Evolutionary conservation across 2,888 invertebrate genomes (phyloP).

Genomic region (Microplitis deprimator): DNA sequence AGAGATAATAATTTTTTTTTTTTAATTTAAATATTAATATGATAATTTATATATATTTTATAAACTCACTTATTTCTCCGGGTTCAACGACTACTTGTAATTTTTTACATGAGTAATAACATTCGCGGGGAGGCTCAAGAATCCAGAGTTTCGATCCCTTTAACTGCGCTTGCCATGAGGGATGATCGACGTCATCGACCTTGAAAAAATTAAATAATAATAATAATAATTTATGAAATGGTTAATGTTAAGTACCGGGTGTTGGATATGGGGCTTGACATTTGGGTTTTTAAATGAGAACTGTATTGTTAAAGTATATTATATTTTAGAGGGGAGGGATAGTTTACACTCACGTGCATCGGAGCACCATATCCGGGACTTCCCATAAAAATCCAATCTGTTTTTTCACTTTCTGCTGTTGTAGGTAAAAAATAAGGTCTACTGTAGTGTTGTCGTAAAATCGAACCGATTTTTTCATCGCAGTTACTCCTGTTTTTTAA

Average conservation of each 20-base stretch:
- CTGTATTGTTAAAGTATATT: no score
- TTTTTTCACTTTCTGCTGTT: slow-evolving; percentile 88
- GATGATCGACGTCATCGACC: slow-evolving; percentile 94
- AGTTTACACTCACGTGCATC: slow-evolving; percentile 84
- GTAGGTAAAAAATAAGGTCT: slow-evolving; percentile 91
- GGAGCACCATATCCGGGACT: slow-evolving; percentile 94
- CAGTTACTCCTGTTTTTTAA: slow-evolving; percentile 87
- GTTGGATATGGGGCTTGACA: slow-evolving; percentile 3
- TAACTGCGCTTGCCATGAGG: slow-evolving; percentile 98
- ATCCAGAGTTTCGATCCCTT: slow-evolving; percentile 91
- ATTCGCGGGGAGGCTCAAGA: slow-evolving; percentile 93
- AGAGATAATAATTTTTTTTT: slow-evolving; percentile 49
- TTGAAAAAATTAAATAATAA: slow-evolving; percentile 66
- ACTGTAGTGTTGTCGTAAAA: slow-evolving; percentile 83
- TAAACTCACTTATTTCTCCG: slow-evolving; percentile 89
- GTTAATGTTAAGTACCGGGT: slow-evolving; percentile 1
- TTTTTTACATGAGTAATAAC: slow-evolving; percentile 82
- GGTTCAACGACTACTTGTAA: slow-evolving; percentile 83
- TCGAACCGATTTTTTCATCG: slow-evolving; percentile 84
- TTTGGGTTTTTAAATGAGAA: no score
- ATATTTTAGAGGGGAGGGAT: background rate
- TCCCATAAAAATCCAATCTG: slow-evolving; percentile 98
- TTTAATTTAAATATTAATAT: background rate
- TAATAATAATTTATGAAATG: no score
- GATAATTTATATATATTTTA: background rate